These are phyloP conservation scores for Pseudomugil tenellus DNA, from an alignment of 2,797 vertebrate species.

Conservation along the genomic window DNA sequence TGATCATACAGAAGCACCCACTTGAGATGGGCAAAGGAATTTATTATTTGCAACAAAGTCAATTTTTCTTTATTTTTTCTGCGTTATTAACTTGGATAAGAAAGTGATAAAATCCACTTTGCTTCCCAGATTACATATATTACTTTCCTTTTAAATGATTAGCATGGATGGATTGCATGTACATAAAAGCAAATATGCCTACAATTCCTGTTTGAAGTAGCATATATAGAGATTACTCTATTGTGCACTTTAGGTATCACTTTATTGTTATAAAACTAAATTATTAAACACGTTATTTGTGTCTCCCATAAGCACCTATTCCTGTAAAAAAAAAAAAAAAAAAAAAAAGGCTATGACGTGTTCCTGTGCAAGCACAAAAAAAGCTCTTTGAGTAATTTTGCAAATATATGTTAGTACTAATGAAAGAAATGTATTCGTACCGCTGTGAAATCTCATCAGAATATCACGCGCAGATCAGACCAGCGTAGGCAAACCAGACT, in stretches of 20 bases:
- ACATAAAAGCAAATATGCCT: not conserved
- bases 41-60: slow-evolving; percentile 4
- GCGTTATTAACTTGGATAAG: not conserved
- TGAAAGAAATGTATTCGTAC: slow-evolving; percentile 47
- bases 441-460: slow-evolving; percentile 51
- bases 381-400: slow-evolving; percentile 31
- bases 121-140: slow-evolving; percentile 5
- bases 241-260: not conserved
- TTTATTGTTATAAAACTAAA: not conserved
- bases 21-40: not conserved
- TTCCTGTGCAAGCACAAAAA: slow-evolving; percentile 12
- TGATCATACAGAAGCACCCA: slow-evolving; percentile 36
- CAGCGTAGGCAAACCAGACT: slow-evolving; percentile 20
- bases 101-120: slow-evolving; percentile 2
- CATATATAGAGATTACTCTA: not conserved
- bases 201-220: not conserved
- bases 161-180: not conserved
- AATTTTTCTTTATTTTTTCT: not conserved
- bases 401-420: slow-evolving; percentile 35
- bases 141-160: not conserved
- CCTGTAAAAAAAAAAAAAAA: not conserved
- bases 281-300: slow-evolving; percentile 8
- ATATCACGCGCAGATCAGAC: slow-evolving; percentile 44
- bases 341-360: slow-evolving; percentile 2
- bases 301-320: not conserved